Conservation (phyloP, 2,113 vertebrate genomes). For the Psephotus haematonotus region DNA sequence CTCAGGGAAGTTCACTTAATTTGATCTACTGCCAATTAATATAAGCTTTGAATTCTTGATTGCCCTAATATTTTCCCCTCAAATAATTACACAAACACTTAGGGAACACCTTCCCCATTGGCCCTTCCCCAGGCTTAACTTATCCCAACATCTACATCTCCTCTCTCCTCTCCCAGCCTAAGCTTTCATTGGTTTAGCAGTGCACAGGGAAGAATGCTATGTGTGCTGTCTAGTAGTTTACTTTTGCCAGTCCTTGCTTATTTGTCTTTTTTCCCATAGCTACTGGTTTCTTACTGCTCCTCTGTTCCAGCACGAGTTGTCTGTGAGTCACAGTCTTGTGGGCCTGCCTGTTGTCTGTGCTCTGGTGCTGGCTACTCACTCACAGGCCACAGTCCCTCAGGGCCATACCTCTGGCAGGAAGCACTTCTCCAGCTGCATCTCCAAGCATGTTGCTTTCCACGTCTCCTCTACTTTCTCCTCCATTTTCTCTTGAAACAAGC, state of each 20-base stretch:
- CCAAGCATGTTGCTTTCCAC: neutral
- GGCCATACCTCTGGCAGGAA: neutral
- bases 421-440: neutral
- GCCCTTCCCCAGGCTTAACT: neutral
- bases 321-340: rapidly evolving
- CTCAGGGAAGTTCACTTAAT: neutral
- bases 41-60: neutral
- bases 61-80: neutral
- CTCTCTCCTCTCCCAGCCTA: neutral
- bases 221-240: neutral
- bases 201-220: neutral
- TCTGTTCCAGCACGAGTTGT: neutral
- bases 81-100: neutral
- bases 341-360: neutral
- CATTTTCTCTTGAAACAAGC: neutral
- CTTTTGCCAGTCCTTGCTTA: neutral
- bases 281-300: neutral
- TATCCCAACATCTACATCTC: neutral
- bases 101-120: neutral
- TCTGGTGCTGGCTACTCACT: rapidly evolving
- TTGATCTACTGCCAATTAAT: neutral
- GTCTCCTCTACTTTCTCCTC: neutral
- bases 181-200: neutral
- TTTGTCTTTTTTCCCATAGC: neutral
- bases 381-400: neutral